Evolutionary conservation across 2,797 vertebrate genomes (phyloP).

Genomic region (Sphenodon punctatus): DNA sequence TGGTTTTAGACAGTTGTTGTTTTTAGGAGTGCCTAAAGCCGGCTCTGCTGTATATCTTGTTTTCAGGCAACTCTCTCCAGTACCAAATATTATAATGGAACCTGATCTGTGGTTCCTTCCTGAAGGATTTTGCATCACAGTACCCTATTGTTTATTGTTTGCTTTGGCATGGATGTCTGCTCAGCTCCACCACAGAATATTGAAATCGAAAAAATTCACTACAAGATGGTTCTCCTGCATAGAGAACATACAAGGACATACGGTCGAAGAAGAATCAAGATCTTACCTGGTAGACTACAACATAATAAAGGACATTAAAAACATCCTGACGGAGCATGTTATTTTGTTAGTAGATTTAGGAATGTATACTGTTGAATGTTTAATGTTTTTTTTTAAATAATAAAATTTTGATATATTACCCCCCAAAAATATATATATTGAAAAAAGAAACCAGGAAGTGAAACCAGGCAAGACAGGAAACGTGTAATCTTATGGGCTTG

Average conservation of each 20-base stretch:
- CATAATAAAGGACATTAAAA: too few relatives aligned
- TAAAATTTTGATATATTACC: too few relatives aligned
- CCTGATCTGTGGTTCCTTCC: background rate
- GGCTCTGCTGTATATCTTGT: background rate
- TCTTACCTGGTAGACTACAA: too few relatives aligned
- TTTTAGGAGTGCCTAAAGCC: background rate
- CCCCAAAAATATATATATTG: too few relatives aligned
- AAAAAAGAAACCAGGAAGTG: constrained; percentile 20
- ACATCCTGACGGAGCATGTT: too few relatives aligned
- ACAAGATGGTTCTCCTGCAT: too few relatives aligned
- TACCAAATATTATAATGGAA: background rate
- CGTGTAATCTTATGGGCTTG: background rate
- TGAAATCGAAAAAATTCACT: too few relatives aligned
- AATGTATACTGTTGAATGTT: too few relatives aligned
- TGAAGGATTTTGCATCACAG: constrained; percentile 8
- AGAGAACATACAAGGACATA: too few relatives aligned
- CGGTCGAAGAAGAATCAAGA: too few relatives aligned
- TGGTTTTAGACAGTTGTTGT: constrained; percentile 21
- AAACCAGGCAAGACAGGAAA: constrained; percentile 34
- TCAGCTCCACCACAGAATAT: constrained; percentile 28
- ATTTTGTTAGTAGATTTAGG: too few relatives aligned
- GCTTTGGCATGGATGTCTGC: constrained; percentile 25
- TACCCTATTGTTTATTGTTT: constrained; percentile 29
- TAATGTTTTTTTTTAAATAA: too few relatives aligned
- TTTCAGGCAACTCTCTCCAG: background rate